Base-by-base conservation (phyloP, 2,888 invertebrate species). In the Atethmia centrago region DNA sequence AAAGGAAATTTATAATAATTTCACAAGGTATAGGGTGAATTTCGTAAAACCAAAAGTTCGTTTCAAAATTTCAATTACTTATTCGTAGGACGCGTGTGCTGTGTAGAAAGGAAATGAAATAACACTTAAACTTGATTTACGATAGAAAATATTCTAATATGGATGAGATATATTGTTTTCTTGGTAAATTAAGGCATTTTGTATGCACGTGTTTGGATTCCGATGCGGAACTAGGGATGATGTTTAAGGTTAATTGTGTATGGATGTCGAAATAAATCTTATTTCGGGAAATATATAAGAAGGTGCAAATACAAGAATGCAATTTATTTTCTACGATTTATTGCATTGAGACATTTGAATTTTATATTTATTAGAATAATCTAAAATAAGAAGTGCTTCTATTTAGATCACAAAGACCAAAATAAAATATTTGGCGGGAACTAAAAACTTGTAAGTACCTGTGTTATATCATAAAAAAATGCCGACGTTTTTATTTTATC, bases 121-220 rank as follows among this genome's bases (percentile, higher is more conserved):
- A 95, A 95, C 93, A 95, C 95, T 96, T 96, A 95, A 94, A 94
- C 90, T 85, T 96, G 96, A 96, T 96, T 96, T 96, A 96, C 93
- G 92, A 85, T 88, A 87, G 92, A 94, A 94, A 95, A 95, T 96
- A 94, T 95, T 94, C 91, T 94, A 94, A 93, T 94, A 93, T 91
- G 93, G 92, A 94, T 95, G 93, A 95, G 93, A 93, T 93, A 79
- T 79, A 92, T 93, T 95, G 95, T 95, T 95, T 95, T 95, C 93
- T 94, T 93, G 88, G 90, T 91, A 92, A 94, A 93, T 93, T 92
- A 93, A 91, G 91, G 88, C 89, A 83, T 91, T 90, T 89, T 89
- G 92, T 90, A 90, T 88, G 90, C 92, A 92, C 91, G 92, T 92
- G 92, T 91, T 90, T 89, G 85, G 83, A 82, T 89, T 87, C 88